phyloP scores from a whole-genome alignment of 1,140 invertebrate species.

The Cydia pomonella region DNA sequence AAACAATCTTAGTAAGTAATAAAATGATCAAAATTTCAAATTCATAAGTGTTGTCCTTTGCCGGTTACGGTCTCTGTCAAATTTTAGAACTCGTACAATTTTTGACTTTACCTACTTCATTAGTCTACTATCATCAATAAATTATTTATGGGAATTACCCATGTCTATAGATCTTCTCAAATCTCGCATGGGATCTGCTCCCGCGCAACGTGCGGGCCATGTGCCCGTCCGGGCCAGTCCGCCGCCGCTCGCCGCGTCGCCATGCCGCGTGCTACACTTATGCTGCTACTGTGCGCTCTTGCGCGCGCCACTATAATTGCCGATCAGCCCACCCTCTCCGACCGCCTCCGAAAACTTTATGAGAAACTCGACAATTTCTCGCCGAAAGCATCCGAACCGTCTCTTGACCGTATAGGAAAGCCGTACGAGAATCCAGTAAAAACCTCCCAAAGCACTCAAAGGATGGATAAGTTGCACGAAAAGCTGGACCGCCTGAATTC shows the following conservation, averaged over 20 bases:
- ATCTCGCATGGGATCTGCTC: not conserved
- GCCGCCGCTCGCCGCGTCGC: constrained; percentile 17
- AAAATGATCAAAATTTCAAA: no score
- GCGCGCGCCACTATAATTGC: constrained; percentile 57
- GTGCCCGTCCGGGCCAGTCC: constrained; percentile 30
- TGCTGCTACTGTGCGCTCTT: constrained; percentile 48
- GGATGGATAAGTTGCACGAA: constrained; percentile 53
- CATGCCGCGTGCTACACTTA: constrained; percentile 59
- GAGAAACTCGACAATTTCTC: constrained; percentile 65
- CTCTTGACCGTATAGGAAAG: constrained; percentile 5
- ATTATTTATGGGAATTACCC: not conserved
- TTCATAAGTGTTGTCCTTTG: no score
- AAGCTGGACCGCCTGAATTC: constrained; percentile 63
- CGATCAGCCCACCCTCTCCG: constrained; percentile 55
- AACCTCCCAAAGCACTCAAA: constrained; percentile 22
- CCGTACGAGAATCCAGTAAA: constrained; percentile 4
- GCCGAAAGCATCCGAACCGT: constrained; percentile 37
- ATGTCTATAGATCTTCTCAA: not conserved
- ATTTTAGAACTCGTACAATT: no score
- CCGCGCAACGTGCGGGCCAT: constrained; percentile 38
- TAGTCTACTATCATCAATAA: no score
- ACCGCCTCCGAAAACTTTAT: constrained; percentile 58
- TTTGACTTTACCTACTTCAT: no score
- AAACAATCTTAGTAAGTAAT: no score
- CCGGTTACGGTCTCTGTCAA: no score